A percentile compares a stretch with the other conserved stretches of the same genome.
Conservation (phyloP, 2,888 invertebrate species). For the Margaritifera margaritifera region DNA sequence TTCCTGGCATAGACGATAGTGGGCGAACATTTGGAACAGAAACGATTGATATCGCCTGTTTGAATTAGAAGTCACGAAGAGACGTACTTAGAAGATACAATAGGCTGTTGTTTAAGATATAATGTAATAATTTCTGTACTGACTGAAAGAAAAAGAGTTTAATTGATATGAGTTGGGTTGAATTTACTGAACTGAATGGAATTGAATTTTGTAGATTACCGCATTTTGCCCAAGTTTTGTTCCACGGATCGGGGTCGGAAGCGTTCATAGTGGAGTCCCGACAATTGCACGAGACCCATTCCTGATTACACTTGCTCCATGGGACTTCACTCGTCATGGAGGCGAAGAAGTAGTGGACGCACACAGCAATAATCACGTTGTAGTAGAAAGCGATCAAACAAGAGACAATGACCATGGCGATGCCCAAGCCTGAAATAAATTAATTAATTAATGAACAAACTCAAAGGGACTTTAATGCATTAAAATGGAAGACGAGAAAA, state of each 20-base stretch:
- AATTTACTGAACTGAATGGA: not conserved
- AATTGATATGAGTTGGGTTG: no score
- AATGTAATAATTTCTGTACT: no score
- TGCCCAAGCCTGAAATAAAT: constrained; percentile 56
- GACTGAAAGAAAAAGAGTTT: no score
- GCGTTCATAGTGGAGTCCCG: constrained; percentile 41
- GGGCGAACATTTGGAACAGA: no score
- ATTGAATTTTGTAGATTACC: constrained; percentile 33
- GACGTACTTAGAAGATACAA: no score
- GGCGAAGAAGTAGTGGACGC: constrained; percentile 62
- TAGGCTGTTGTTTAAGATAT: no score
- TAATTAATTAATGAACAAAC: not conserved
- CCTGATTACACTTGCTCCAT: constrained; percentile 59
- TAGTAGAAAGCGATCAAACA: constrained; percentile 61
- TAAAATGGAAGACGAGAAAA: no score
- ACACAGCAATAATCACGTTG: constrained; percentile 64
- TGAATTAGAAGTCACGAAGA: no score
- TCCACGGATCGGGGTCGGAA: constrained; percentile 39
- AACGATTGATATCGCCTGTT: no score
- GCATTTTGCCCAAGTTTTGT: constrained; percentile 48
- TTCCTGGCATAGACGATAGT: no score
- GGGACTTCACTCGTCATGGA: constrained; percentile 58
- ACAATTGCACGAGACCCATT: constrained; percentile 62
- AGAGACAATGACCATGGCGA: constrained; percentile 56
- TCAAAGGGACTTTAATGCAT: no score